Evolutionary conservation across 2,888 invertebrate genomes (phyloP), one percentile per base, ranked within the genome.

Genomic region (Seladonia tumulorum): DNA sequence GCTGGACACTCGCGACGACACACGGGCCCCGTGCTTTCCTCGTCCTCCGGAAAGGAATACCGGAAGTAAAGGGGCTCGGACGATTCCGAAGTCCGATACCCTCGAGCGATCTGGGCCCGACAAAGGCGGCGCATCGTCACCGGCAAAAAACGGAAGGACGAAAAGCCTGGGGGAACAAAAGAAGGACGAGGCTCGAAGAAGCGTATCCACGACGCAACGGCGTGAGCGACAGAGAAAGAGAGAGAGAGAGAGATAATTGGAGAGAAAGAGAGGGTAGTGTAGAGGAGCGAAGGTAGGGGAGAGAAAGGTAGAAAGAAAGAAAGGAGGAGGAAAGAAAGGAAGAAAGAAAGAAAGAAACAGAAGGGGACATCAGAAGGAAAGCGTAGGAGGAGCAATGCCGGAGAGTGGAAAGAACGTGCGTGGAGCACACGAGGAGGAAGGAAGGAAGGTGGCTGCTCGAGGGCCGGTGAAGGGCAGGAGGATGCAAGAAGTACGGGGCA

Each of bases 381-480:
- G 83, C 83, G 85, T 85, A 80, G 85, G 83, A 79, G 85, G 79
- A 80, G 76, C 45, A 16, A 47, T 14, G 47, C 4, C 66, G 45
- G 16, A 72, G 60, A 78, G 76, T 72, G 66, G 47, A 75, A 73
- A 73, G 77, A 63, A 76, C 25, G 68, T 57, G 57, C 49, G 63
- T 71, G 70, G 70, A 83, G 73, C 73, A 42, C n/a, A 29, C 42
- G 42, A 29, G 70, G 74, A 84, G 73, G 68, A 88, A 86, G 80
- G 85, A 84, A 88, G 85, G 86, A 82, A 83, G 73, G 83, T 39
- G 71, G 74, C 66, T 66, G 29, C 66, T 39, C 53, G 66, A 84
- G 88, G 86, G 84, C 72, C 82, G 87, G 88, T 53, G 79, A 79
- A 83, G 84, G 78, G 79, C 79, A 72, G 78, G 77, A 76, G 73